These are phyloP conservation scores for Calliphora vomitoria DNA, from an alignment of 2,888 invertebrate genomes.

Conservation along the genomic window DNA sequence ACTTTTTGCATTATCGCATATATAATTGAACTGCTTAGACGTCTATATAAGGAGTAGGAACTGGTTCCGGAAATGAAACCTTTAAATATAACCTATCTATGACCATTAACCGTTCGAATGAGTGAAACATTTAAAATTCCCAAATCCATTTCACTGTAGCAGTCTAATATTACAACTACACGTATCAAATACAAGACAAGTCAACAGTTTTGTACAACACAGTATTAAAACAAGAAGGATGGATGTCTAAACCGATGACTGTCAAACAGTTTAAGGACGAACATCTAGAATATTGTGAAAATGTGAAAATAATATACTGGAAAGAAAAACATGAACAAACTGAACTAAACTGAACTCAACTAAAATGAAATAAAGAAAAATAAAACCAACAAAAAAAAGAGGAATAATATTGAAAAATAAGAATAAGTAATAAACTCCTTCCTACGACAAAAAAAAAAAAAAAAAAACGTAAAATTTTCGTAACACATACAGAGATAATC, in stretches of 20 bases:
- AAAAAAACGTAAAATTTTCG: conserved; percentile 3
- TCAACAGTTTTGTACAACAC: conserved; percentile 70
- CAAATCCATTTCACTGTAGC: background rate
- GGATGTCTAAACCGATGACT: conserved; percentile 73
- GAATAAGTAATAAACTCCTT: conserved; percentile 55
- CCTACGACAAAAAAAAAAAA: conserved; percentile 37
- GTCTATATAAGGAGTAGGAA: no score
- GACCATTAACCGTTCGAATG: no score
- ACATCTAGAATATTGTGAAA: conserved; percentile 60
- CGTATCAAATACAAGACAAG: conserved; percentile 70
- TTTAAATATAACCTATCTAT: no score
- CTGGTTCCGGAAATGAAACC: no score
- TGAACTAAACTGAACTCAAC: conserved; percentile 45
- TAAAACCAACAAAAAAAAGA: conserved; percentile 14
- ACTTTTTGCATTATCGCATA: no score
- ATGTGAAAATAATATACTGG: conserved; percentile 66
- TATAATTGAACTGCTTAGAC: no score
- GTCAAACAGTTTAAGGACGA: conserved; percentile 66
- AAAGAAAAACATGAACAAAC: conserved; percentile 25
- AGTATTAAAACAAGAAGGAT: conserved; percentile 71
- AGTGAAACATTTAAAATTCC: no score
- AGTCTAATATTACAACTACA: background rate
- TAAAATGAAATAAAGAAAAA: conserved; percentile 40
- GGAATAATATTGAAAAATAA: conserved; percentile 53
- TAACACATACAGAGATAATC: conserved; percentile 25